Evolutionary conservation across 2,113 vertebrate species (phyloP).

Genomic region (Mellivora capensis): DNA sequence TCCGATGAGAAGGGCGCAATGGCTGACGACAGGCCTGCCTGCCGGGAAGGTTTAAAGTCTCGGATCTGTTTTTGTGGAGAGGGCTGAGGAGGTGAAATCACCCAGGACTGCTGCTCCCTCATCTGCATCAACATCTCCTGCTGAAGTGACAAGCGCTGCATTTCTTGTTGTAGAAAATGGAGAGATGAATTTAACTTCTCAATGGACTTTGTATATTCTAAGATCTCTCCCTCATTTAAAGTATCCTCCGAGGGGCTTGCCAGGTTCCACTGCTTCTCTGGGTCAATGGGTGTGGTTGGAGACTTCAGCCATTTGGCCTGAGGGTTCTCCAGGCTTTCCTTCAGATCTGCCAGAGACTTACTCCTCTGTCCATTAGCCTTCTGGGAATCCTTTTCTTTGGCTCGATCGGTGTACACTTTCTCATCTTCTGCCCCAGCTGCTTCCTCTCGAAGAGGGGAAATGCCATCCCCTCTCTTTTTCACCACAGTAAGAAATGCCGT

Average conservation of each 20-base stretch:
- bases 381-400: constrained; percentile 72
- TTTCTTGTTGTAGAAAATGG: constrained; percentile 94
- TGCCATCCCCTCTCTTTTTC: constrained; percentile 92
- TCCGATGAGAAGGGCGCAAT: constrained; percentile 83
- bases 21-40: constrained; percentile 86
- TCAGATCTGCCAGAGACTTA: constrained; percentile 73
- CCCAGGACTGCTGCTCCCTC: constrained; percentile 96
- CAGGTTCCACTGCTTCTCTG: constrained; percentile 84
- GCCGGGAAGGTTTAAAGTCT: constrained; percentile 85
- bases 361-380: constrained; percentile 70
- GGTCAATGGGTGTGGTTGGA: constrained; percentile 76
- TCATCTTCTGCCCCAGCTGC: constrained; percentile 84
- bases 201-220: constrained; percentile 96
- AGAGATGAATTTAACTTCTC: constrained; percentile 95
- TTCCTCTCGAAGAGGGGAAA: constrained; percentile 88
- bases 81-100: constrained; percentile 89
- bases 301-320: constrained; percentile 87
- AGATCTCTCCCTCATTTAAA: constrained; percentile 89
- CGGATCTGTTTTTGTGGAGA: constrained; percentile 90
- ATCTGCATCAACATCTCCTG: constrained; percentile 98
- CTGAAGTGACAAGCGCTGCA: constrained; percentile 96
- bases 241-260: constrained; percentile 86
- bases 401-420: constrained; percentile 78
- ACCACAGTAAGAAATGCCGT: constrained; percentile 96
- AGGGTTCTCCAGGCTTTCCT: constrained; percentile 77